Evolutionary conservation across 2,113 vertebrate genomes (phyloP), one percentile per base, ranked within the genome.

Genomic region (Pachycephala philippinensis): DNA sequence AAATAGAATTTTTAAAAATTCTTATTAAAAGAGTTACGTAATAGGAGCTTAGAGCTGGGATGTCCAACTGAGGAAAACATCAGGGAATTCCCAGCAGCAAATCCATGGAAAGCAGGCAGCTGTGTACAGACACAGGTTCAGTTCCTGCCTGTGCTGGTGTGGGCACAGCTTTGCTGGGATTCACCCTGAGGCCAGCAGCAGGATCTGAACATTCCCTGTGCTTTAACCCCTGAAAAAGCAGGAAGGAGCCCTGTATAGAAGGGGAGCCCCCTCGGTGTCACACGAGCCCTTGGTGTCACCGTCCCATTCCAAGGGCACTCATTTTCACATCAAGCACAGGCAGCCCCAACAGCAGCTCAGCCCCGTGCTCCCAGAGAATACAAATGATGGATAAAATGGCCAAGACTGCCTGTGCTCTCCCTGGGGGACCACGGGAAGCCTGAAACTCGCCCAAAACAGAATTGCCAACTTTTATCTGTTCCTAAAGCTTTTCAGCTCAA

Each of bases 1-100:
- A 8, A 7, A 15, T 0, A 33, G 4, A 8, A n/a, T 40, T 24
- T 7, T 2, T 0, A 12, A 14, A 15, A 39, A 22, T 27, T 71
- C 57, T 63, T 19, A 31, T 12, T 28, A 19, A 13, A 33, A 59
- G 24, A 52, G 33, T 35, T 28, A 31, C 1, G 6, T 19, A 47
- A 26, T 4, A n/a, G 0, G 3, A 77, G n/a, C 13, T 53, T 37
- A 61, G 1, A 27, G 45, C 13, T 0, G 4, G 42, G 70, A 63
- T 21, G 24, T 49, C 11, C 21, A 9, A 7, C 0, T 13, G 30
- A 78, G 28, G 33, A 19, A 53, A 28, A 12, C 0, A 4, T 9
- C 26, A 37, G 31, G 56, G 8, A 83, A 80, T 42, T 42, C 44
- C 64, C 70, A 65, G 42, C 39, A 2, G 8, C 10, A 65, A 74